These are phyloP conservation scores for Spongilla lacustris DNA, from an alignment of 37 sponge, comb jelly and placozoan genomes.

Conservation along the genomic window DNA sequence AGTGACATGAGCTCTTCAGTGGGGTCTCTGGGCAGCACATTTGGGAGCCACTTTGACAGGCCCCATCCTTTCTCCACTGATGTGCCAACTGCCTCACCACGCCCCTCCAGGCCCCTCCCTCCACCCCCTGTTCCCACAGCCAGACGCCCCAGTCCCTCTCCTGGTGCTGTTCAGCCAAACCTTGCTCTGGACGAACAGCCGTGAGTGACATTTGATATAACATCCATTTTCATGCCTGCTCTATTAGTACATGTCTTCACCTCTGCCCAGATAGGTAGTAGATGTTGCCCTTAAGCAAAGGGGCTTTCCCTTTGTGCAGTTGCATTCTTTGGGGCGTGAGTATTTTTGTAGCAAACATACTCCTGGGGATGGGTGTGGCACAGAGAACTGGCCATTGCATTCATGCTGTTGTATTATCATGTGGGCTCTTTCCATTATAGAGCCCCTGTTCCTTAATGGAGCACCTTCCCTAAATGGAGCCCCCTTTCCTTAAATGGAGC, in stretches of 20 bases:
- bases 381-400: no score
- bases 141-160: neutral
- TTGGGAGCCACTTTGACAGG: neutral
- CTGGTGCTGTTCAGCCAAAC: neutral
- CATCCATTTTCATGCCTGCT: neutral
- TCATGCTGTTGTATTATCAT: no score
- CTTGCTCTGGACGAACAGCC: constrained; percentile 61
- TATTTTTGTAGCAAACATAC: no score
- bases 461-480: no score
- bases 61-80: neutral
- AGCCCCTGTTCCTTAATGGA: no score
- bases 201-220: constrained; percentile 49
- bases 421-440: no score
- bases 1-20: neutral
- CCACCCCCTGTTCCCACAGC: neutral
- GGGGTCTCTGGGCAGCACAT: neutral
- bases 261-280: no score
- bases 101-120: constrained; percentile 5
- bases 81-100: neutral
- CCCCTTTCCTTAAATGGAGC: no score
- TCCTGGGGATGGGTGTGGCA: no score
- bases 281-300: no score
- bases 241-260: no score
- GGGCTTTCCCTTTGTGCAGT: neutral
- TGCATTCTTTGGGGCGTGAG: no score